A percentile compares a stretch with the other conserved stretches of the same genome.
Evolutionary conservation across 2,113 vertebrate genomes (phyloP).

Genomic region (Megaleporinus macrocephalus): DNA sequence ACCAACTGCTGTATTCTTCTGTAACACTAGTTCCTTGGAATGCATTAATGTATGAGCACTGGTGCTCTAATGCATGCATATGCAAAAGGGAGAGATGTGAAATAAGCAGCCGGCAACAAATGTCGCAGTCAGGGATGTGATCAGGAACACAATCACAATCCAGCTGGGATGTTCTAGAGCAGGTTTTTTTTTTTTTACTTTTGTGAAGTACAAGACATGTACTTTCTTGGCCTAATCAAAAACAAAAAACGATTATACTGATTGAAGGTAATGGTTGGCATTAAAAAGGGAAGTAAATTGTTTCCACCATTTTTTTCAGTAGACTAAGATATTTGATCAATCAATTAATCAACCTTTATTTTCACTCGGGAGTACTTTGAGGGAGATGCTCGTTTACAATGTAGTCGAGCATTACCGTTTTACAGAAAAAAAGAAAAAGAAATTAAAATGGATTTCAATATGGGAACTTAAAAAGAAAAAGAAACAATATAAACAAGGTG

Average conservation of each 20-base stretch:
- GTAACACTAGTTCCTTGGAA: neutral
- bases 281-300: neutral
- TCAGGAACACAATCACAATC: neutral
- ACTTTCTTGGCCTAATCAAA: neutral
- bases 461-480: too few relatives aligned
- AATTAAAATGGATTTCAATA: too few relatives aligned
- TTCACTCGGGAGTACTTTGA: too few relatives aligned
- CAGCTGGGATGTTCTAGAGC: neutral
- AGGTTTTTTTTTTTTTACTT: neutral
- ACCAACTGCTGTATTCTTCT: constrained; percentile 10
- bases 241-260: neutral
- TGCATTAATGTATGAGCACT: neutral
- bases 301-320: neutral
- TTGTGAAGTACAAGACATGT: neutral
- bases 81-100: constrained; percentile 10
- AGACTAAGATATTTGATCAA: neutral
- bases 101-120: constrained; percentile 27
- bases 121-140: constrained; percentile 30
- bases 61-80: constrained; percentile 29
- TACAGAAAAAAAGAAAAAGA: too few relatives aligned
- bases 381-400: too few relatives aligned
- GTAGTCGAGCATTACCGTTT: too few relatives aligned
- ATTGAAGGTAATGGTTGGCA: neutral
- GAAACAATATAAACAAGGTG: too few relatives aligned
- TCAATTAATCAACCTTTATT: too few relatives aligned